phyloP scores from a whole-genome alignment of 1,140 invertebrate genomes.

The Achatina immaculata region DNA sequence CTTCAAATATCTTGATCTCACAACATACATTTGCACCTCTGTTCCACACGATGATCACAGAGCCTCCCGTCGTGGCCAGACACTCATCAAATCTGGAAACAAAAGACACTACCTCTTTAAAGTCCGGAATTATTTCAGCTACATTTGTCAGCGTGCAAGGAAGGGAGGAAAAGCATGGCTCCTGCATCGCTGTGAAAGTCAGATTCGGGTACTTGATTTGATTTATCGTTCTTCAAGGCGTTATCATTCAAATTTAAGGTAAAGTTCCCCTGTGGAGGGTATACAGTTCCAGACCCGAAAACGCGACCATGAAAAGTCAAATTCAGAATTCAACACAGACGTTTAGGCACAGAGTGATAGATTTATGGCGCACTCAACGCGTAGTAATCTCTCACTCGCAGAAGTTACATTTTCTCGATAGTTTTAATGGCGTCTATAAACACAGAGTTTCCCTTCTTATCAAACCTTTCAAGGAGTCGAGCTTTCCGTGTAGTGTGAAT shows the following conservation, averaged over 20 bases:
- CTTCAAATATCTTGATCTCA: too few species aligned
- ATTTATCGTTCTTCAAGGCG: neutral
- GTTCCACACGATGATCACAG: too few species aligned
- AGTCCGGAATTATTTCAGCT: too few species aligned
- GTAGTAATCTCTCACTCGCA: neutral
- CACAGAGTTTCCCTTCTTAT: neutral
- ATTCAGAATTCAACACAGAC: neutral
- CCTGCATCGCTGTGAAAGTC: neutral
- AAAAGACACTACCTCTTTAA: too few species aligned
- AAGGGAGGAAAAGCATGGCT: too few species aligned
- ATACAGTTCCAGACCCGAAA: neutral
- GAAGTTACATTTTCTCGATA: neutral
- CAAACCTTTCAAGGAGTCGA: neutral
- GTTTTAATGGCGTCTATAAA: neutral
- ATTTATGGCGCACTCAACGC: too few species aligned
- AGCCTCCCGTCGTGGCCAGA: too few species aligned
- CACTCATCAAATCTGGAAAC: too few species aligned
- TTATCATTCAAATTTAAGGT: neutral
- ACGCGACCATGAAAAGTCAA: neutral
- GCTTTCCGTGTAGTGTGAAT: neutral
- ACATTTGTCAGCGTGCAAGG: too few species aligned
- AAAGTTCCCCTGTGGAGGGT: neutral
- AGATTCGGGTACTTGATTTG: neutral
- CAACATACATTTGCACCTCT: too few species aligned
- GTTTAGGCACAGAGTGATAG: neutral